phyloP scores from a whole-genome alignment of 2,113 vertebrate species.

The Mustela nigripes region DNA sequence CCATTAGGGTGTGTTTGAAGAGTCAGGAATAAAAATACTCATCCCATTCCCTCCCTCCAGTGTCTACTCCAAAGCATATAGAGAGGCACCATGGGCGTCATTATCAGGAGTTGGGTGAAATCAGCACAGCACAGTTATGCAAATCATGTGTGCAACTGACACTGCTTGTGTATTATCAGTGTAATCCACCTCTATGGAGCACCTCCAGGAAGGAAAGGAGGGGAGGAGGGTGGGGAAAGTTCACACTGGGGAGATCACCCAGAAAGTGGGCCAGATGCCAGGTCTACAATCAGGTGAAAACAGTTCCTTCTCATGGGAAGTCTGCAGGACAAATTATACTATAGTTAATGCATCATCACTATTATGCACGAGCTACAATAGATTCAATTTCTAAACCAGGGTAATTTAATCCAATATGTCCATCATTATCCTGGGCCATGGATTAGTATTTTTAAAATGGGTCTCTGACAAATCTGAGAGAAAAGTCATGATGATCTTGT shows the following conservation, averaged over 20 bases:
- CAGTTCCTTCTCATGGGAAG: constrained; percentile 81
- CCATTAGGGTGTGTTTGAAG: constrained; percentile 69
- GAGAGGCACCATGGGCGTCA: constrained; percentile 72
- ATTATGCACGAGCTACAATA: constrained; percentile 70
- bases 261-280: constrained; percentile 84
- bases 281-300: constrained; percentile 85
- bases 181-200: constrained; percentile 79
- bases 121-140: constrained; percentile 83
- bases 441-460: constrained; percentile 18
- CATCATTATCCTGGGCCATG: constrained; percentile 71
- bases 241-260: constrained; percentile 86
- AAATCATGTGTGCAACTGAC: constrained; percentile 86
- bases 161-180: constrained; percentile 84
- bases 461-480: background rate
- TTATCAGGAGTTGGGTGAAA: constrained; percentile 81
- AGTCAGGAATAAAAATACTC: constrained; percentile 82
- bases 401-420: constrained; percentile 70
- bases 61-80: constrained; percentile 68
- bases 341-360: constrained; percentile 76
- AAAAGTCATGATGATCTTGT: background rate
- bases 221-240: constrained; percentile 82
- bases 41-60: constrained; percentile 49
- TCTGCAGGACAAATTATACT: constrained; percentile 83
- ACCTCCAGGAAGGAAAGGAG: constrained; percentile 84
- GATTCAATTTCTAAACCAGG: constrained; percentile 67